These are phyloP conservation scores for Falco novaeseelandiae DNA, from an alignment of 2,797 vertebrate genomes.

Conservation along the genomic window DNA sequence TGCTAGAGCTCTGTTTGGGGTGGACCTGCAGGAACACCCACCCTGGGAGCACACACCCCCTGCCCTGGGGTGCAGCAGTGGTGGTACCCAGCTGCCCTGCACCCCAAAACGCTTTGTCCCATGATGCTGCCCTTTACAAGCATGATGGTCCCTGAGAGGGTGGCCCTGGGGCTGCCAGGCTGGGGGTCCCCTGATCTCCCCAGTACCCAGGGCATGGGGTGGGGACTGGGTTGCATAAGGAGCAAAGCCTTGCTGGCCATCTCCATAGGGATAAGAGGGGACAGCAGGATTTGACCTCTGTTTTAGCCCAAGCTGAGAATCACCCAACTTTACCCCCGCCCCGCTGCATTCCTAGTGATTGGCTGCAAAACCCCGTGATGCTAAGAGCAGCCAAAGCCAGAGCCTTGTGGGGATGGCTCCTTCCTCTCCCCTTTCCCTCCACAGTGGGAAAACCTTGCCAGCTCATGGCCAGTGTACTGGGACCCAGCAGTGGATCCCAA, in stretches of 20 bases:
- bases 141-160: not conserved
- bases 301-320: not conserved
- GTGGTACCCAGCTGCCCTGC: accelerated
- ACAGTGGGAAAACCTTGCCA: not conserved
- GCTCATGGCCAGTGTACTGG: accelerated
- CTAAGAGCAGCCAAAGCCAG: not conserved
- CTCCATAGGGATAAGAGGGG: accelerated
- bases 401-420: accelerated
- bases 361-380: not conserved
- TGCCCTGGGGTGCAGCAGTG: not conserved
- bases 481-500: accelerated
- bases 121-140: not conserved
- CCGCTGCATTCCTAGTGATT: not conserved
- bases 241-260: not conserved
- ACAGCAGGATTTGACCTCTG: not conserved
- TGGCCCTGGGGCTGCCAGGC: not conserved
- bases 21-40: not conserved
- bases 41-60: accelerated
- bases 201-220: accelerated
- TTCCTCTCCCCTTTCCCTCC: not conserved
- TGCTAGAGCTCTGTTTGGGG: not conserved
- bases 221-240: not conserved
- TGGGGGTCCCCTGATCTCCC: not conserved
- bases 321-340: not conserved
- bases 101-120: accelerated